Percentiles rank a stretch among this genome's conserved stretches.
Evolutionary conservation across 2,888 invertebrate genomes (phyloP).

Genomic region (Volucella bombylans): DNA sequence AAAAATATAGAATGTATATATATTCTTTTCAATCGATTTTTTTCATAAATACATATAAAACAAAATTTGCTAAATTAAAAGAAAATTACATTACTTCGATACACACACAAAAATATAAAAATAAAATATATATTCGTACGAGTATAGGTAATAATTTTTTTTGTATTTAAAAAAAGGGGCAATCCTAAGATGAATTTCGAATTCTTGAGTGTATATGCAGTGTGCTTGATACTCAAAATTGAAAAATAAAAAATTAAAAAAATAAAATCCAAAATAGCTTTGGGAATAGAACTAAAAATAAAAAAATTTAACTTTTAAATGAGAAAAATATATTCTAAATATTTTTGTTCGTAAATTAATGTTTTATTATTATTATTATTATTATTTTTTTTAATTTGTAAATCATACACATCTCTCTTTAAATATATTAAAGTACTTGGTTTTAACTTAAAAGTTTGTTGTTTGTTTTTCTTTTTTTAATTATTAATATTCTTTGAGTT

Average conservation of each 20-base stretch:
- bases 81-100: constrained; percentile 43
- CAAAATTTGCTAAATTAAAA: constrained; percentile 59
- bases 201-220: constrained; percentile 59
- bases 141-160: constrained; percentile 35
- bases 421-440: constrained; percentile 72
- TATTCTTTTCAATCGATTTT: not conserved
- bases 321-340: constrained; percentile 61
- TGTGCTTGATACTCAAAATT: constrained; percentile 68
- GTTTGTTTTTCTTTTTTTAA: constrained; percentile 64
- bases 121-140: constrained; percentile 54
- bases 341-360: constrained; percentile 42
- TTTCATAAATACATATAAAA: constrained; percentile 46
- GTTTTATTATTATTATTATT: constrained; percentile 14
- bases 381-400: constrained; percentile 45
- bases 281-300: constrained; percentile 12
- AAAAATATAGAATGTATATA: not conserved
- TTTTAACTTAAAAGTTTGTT: constrained; percentile 27
- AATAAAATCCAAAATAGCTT: constrained; percentile 44
- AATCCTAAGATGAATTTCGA: constrained; percentile 24
- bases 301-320: constrained; percentile 51
- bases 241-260: constrained; percentile 41
- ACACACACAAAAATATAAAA: constrained; percentile 73
- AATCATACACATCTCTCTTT: constrained; percentile 66
- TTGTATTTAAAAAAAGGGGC: constrained; percentile 22
- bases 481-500: constrained; percentile 71